phyloP scores from a whole-genome alignment of 2,797 vertebrate species.

The Buphagus erythrorhynchus region DNA sequence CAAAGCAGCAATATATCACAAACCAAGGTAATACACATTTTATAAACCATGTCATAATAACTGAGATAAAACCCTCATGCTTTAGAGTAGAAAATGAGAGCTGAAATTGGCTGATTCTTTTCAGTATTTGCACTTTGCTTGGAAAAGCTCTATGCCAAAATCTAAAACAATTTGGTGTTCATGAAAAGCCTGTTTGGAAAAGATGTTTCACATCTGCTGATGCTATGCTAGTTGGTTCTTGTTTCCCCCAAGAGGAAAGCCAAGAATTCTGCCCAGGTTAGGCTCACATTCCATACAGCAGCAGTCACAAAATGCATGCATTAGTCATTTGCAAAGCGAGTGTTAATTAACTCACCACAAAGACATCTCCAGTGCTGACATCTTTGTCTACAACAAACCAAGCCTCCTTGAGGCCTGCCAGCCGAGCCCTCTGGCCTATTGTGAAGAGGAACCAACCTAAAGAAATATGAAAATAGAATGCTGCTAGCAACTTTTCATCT shows the following conservation, averaged over 20 bases:
- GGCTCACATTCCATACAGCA: not conserved
- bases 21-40: not conserved
- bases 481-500: not conserved
- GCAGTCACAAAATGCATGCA: not conserved
- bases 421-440: conserved; percentile 90
- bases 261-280: not conserved
- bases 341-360: conserved; percentile 85
- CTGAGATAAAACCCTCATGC: not conserved
- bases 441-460: conserved; percentile 95
- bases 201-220: not conserved
- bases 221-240: not conserved
- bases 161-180: not conserved
- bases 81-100: not conserved
- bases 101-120: not conserved
- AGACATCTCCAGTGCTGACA: conserved; percentile 82
- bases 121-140: not conserved
- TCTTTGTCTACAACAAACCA: conserved; percentile 98
- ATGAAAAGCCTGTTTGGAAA: not conserved
- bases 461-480: not conserved
- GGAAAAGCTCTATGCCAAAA: not conserved
- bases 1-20: not conserved
- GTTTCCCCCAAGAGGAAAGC: not conserved
- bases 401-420: conserved; percentile 84
- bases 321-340: not conserved
- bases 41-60: not conserved